Conservation (phyloP, 2,797 vertebrate genomes). For the Enteromius unitaeniatus region DNA sequence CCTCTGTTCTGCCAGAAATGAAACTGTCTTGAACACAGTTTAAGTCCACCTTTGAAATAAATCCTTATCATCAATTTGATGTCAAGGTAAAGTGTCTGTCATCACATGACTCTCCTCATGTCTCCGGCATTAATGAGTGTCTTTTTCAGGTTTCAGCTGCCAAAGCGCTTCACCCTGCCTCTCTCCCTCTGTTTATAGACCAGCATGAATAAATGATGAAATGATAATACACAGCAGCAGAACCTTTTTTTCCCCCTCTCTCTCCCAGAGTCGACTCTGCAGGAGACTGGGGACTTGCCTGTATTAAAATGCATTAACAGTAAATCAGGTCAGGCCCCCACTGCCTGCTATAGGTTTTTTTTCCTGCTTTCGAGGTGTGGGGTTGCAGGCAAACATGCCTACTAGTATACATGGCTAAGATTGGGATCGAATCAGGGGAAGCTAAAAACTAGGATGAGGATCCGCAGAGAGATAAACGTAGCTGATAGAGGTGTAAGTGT, state of each 20-base stretch:
- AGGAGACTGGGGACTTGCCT: constrained; percentile 65
- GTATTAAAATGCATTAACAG: constrained; percentile 74
- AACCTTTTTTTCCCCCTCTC: constrained; percentile 47
- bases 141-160: constrained; percentile 56
- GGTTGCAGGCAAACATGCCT: constrained; percentile 44
- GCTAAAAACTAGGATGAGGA: constrained; percentile 22
- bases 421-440: constrained; percentile 27
- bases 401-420: constrained; percentile 41
- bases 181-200: constrained; percentile 63
- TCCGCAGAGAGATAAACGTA: neutral
- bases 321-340: constrained; percentile 73
- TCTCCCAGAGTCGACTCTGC: constrained; percentile 64
- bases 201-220: constrained; percentile 78
- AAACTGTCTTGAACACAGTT: constrained; percentile 44
- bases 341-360: constrained; percentile 57
- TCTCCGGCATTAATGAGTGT: constrained; percentile 53
- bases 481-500: neutral
- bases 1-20: constrained; percentile 40
- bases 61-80: constrained; percentile 46
- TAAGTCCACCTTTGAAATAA: constrained; percentile 49
- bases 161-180: constrained; percentile 47
- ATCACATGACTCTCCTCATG: constrained; percentile 38
- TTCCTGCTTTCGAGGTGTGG: constrained; percentile 36
- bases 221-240: constrained; percentile 68
- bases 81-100: constrained; percentile 39